A percentile compares a stretch with the other conserved stretches of the same genome.
phyloP scores from a whole-genome alignment of 2,113 vertebrate genomes.

The Mandrillus leucophaeus region DNA sequence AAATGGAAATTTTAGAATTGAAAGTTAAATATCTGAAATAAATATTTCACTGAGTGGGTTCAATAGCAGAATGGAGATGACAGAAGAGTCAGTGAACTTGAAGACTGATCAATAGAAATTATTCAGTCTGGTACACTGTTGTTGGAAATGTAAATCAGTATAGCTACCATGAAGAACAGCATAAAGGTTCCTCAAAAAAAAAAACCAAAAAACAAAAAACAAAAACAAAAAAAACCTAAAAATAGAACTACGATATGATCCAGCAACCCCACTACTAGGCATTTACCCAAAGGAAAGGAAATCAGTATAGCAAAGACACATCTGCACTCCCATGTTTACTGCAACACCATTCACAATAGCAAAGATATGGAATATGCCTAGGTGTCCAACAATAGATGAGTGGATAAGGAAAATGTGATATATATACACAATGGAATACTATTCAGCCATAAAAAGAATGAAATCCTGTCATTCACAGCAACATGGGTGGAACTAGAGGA shows the following conservation, averaged over 20 bases:
- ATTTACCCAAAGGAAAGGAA: neutral
- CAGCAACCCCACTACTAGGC: neutral
- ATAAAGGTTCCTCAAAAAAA: neutral
- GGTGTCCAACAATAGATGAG: neutral
- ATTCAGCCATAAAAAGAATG: neutral
- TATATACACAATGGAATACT: neutral
- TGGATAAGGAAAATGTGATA: neutral
- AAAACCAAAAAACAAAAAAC: neutral
- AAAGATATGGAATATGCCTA: neutral
- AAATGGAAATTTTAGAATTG: neutral
- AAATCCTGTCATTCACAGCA: neutral
- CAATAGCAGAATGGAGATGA: neutral
- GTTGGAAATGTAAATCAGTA: neutral
- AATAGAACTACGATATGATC: neutral
- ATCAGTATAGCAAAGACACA: neutral
- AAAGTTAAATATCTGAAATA: neutral
- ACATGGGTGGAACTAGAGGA: neutral
- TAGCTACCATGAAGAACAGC: neutral
- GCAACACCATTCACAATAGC: neutral
- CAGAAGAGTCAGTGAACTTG: neutral
- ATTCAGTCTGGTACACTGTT: neutral
- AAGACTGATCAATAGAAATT: neutral
- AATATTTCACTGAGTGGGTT: neutral
- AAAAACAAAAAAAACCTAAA: too few relatives aligned
- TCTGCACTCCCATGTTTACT: neutral